Evolutionary conservation across 2,797 vertebrate genomes (phyloP), one percentile per base, ranked within the genome.

Genomic region (Artibeus jamaicensis): DNA sequence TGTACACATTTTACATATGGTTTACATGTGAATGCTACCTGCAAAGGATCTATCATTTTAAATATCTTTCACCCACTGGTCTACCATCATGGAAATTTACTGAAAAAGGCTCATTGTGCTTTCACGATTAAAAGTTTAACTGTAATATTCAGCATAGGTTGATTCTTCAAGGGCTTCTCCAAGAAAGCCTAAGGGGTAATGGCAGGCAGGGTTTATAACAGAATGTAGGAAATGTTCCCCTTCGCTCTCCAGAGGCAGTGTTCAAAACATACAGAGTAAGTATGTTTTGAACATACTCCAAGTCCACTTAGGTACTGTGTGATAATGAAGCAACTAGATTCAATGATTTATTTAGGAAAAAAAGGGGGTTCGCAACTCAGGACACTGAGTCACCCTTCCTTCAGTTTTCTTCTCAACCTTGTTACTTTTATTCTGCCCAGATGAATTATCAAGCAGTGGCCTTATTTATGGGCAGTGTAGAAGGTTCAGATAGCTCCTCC

Each of bases 401-500:
- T 90, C 24, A 26, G 14, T 79, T 92, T 86, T 37, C 57, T 73
- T 89, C 70, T 68, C 57, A 50, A 29, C 4, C 59, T 96, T 22
- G 81, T 91, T 77, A 86, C 34, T 95, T 95, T 96, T 86, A 95
- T 97, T 57, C 32, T 89, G 46, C 53, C 86, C 90, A n/a, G 50
- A 92, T 92, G 92, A 79, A 46, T 70, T 67, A 39, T 86, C 26
- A 50, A 86, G 55, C 1, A 44, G 22, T 79, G 79, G 21, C 46
- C 24, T 74, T 86, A 57, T 59, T 90, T 67, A 59, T 95, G 65
- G 34, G 29, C 12, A 29, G 9, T 21, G 4, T 48, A 77, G n/a
- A 70, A 42, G 29, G 29, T 89, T 91, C 50, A 76, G 39, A 39
- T 18, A n/a, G 37, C 62, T 37, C 8, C 1, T n/a, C n/a, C n/a